Evolutionary conservation across 1,140 invertebrate species (phyloP).

Genomic region (Caerostris extrusa): DNA sequence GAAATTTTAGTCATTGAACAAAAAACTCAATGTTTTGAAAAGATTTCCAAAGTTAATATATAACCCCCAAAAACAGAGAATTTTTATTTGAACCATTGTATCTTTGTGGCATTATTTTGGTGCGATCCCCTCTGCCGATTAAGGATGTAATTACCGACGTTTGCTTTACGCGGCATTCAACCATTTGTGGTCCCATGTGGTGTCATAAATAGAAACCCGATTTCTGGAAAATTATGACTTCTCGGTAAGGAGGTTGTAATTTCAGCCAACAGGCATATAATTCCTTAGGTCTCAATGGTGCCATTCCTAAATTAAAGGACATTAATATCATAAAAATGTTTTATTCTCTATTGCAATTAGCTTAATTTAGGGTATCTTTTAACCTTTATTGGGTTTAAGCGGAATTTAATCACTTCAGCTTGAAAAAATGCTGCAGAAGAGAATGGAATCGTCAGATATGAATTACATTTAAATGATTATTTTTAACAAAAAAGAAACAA

Average conservation of each 20-base stretch:
- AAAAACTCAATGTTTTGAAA: too few relatives aligned
- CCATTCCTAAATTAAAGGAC: constrained; percentile 56
- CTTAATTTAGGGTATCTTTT: constrained; percentile 30
- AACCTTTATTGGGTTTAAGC: constrained; percentile 9
- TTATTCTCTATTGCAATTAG: constrained; percentile 53
- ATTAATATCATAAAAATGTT: constrained; percentile 35
- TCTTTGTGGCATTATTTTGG: constrained; percentile 50
- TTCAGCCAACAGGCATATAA: neutral
- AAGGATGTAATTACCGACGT: constrained; percentile 57
- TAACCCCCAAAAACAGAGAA: neutral
- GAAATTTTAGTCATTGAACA: too few relatives aligned
- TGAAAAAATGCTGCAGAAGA: neutral
- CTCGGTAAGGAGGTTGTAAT: constrained; percentile 19
- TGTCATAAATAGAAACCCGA: constrained; percentile 57
- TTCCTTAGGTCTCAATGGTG: constrained; percentile 45
- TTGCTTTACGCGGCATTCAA: constrained; percentile 37
- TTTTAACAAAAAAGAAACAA: neutral
- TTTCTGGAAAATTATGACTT: constrained; percentile 65
- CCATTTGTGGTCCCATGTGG: constrained; percentile 52
- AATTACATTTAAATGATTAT: constrained; percentile 13
- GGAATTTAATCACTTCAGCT: constrained; percentile 24
- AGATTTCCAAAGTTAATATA: too few relatives aligned
- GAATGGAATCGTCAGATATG: neutral
- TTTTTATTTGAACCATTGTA: constrained; percentile 34
- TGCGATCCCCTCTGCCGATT: constrained; percentile 39